Conservation (phyloP, 2,888 invertebrate species). For the Microctonus hyperodae region DNA sequence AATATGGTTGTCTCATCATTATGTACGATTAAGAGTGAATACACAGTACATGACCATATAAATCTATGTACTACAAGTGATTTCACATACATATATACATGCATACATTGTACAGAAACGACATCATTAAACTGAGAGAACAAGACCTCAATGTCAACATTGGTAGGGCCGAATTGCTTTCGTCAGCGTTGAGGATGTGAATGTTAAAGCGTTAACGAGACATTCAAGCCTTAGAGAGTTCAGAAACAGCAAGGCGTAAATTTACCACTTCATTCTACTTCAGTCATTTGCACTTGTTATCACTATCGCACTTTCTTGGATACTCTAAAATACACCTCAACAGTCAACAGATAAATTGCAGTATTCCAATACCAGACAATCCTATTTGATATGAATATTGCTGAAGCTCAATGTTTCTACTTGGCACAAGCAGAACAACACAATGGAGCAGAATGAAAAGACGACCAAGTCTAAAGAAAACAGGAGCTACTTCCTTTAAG, state of each 20-base stretch:
- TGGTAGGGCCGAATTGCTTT: conserved; percentile 22
- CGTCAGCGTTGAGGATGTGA: conserved; percentile 25
- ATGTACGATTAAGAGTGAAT: no score
- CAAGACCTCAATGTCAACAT: conserved; percentile 24
- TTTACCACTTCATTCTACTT: background rate
- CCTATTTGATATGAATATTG: background rate
- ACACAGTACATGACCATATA: no score
- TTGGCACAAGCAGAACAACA: background rate
- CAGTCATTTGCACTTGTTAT: conserved; percentile 7
- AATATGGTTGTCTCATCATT: no score
- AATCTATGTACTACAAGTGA: background rate
- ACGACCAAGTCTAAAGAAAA: conserved; percentile 10
- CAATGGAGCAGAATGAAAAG: conserved; percentile 15
- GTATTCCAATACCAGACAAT: conserved; percentile 5
- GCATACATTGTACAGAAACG: background rate
- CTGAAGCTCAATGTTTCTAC: conserved; percentile 4
- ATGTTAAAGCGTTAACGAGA: conserved; percentile 18
- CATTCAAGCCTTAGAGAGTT: conserved; percentile 20
- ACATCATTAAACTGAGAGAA: conserved; percentile 6
- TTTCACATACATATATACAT: no score
- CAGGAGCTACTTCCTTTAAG: background rate
- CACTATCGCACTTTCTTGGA: background rate
- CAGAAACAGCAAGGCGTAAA: background rate
- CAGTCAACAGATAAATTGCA: background rate
- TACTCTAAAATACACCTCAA: background rate